These are phyloP conservation scores for Kryptolebias marmoratus DNA, from an alignment of 2,113 vertebrate genomes.

Conservation along the genomic window DNA sequence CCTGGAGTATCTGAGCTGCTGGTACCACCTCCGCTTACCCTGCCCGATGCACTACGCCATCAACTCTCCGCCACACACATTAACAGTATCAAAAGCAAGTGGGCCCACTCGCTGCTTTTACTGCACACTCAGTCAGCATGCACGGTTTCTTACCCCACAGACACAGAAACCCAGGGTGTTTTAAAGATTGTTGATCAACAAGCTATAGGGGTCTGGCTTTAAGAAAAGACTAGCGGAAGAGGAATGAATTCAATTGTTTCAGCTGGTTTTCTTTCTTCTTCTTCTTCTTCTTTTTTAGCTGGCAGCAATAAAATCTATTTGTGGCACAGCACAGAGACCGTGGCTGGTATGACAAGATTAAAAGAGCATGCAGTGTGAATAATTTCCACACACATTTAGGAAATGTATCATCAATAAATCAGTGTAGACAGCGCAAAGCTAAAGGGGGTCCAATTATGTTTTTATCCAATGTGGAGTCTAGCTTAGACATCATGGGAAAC, in stretches of 20 bases:
- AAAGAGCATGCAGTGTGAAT: constrained; percentile 49
- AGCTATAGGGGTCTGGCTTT: constrained; percentile 23
- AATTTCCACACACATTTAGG: constrained; percentile 49
- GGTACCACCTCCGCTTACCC: constrained; percentile 56
- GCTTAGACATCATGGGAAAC: constrained; percentile 22
- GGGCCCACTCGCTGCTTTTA: not conserved
- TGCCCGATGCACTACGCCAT: constrained; percentile 41
- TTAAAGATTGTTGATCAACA: constrained; percentile 43
- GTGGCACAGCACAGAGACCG: constrained; percentile 30
- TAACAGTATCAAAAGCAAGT: constrained; percentile 19
- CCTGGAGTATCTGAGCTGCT: constrained; percentile 46
- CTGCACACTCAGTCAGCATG: constrained; percentile 25
- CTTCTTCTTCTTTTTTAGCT: constrained; percentile 13
- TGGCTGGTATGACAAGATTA: constrained; percentile 46
- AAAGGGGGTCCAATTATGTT: constrained; percentile 55
- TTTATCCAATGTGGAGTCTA: constrained; percentile 26
- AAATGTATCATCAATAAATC: constrained; percentile 60
- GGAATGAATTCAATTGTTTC: constrained; percentile 39
- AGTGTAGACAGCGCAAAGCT: constrained; percentile 52
- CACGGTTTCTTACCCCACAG: constrained; percentile 4
- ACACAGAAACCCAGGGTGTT: constrained; percentile 2
- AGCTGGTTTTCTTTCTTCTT: not conserved
- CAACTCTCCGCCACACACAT: constrained; percentile 36
- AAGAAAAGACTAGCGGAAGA: constrained; percentile 31
- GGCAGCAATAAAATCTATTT: constrained; percentile 60